These are phyloP conservation scores for Tipula vernalis DNA, from an alignment of 2,888 invertebrate species.

Conservation along the genomic window DNA sequence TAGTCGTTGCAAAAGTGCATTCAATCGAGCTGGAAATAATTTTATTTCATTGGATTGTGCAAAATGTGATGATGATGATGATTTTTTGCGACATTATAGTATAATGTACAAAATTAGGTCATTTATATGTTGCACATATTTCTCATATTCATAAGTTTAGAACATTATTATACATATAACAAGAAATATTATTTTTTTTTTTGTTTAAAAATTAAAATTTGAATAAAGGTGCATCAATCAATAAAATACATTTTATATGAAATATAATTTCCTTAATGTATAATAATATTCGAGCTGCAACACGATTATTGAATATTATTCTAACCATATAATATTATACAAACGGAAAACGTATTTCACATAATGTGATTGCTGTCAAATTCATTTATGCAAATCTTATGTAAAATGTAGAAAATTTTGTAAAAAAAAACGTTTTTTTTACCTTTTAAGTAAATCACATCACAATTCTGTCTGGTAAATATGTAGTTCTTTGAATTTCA, in stretches of 20 bases:
- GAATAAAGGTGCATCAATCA: background rate
- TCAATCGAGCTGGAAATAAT: background rate
- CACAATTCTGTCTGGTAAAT: background rate
- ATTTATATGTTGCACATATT: background rate
- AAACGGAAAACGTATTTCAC: background rate
- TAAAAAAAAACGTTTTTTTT: background rate
- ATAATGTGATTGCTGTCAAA: background rate
- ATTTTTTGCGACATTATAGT: background rate
- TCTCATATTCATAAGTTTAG: too few species aligned
- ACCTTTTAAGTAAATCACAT: background rate
- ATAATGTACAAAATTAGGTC: background rate
- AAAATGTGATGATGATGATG: background rate
- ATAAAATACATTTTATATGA: background rate
- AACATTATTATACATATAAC: background rate
- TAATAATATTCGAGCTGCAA: background rate
- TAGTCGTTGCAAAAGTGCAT: background rate
- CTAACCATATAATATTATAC: background rate
- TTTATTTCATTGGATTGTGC: background rate
- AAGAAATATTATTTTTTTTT: too few species aligned
- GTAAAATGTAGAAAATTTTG: background rate
- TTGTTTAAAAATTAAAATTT: background rate
- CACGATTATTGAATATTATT: background rate
- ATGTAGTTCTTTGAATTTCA: background rate
- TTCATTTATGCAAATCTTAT: background rate
- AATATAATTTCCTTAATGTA: background rate